These are phyloP conservation scores for Sylvia atricapilla DNA, from an alignment of 2,113 vertebrate genomes.

Conservation along the genomic window DNA sequence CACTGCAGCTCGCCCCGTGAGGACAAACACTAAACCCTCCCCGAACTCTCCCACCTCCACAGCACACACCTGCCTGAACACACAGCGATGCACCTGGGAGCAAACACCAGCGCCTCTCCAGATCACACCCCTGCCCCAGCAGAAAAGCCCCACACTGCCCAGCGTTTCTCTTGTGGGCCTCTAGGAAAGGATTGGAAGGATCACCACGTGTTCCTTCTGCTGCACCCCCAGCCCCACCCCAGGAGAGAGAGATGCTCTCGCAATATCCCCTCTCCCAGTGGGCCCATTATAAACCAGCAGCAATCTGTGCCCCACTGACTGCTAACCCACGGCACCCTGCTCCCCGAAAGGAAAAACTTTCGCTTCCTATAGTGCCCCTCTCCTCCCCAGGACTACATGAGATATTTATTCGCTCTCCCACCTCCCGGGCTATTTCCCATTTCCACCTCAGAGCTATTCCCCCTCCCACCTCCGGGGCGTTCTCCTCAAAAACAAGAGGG, in stretches of 20 bases:
- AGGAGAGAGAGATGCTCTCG: too few relatives aligned
- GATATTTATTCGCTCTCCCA: neutral
- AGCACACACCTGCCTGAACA: too few relatives aligned
- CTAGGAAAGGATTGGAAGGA: neutral
- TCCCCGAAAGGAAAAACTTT: neutral
- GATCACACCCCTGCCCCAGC: neutral
- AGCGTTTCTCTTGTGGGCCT: accelerated
- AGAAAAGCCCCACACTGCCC: neutral
- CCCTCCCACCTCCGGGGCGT: neutral
- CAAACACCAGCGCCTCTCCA: neutral
- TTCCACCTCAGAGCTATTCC: neutral
- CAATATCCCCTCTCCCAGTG: neutral
- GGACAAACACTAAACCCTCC: neutral
- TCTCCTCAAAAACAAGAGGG: neutral
- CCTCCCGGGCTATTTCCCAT: neutral
- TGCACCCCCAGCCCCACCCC: accelerated
- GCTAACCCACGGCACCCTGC: neutral
- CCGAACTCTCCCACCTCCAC: neutral
- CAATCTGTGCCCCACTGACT: neutral
- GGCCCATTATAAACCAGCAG: neutral
- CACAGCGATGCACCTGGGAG: neutral
- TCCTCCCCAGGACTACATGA: neutral
- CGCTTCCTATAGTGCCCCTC: neutral
- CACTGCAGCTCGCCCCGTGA: neutral
- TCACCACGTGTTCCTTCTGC: neutral